Evolutionary conservation across 2,888 invertebrate genomes (phyloP).

Genomic region (Scaptodrosophila latifasciaeformis): DNA sequence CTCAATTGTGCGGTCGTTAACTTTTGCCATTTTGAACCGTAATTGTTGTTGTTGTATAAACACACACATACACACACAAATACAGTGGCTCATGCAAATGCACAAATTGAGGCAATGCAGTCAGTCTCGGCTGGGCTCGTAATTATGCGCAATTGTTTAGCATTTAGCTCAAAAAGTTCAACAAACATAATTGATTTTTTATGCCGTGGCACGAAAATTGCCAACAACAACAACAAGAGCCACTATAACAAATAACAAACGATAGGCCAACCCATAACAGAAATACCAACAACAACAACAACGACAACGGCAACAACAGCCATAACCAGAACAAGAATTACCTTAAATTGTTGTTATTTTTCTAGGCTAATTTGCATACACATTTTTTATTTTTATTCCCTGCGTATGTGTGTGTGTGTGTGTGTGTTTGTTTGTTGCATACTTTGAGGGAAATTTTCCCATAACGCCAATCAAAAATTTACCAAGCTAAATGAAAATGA

Average conservation of each 20-base stretch:
- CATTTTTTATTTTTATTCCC: too few relatives aligned
- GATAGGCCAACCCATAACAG: slow-evolving; percentile 22
- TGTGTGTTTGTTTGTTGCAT: slow-evolving; percentile 22
- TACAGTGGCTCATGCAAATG: slow-evolving; percentile 34
- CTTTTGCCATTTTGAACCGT: slow-evolving; percentile 52
- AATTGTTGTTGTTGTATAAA: slow-evolving; percentile 35
- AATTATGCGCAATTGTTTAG: slow-evolving; percentile 70
- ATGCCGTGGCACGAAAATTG: slow-evolving; percentile 35
- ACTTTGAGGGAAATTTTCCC: slow-evolving; percentile 35
- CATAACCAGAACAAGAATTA: slow-evolving; percentile 22
- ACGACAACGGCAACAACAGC: slow-evolving; percentile 14
- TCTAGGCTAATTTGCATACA: slow-evolving; percentile 51
- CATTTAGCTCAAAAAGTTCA: slow-evolving; percentile 57
- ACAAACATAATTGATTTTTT: slow-evolving; percentile 61
- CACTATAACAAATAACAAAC: background rate
- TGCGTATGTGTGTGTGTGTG: slow-evolving; percentile 10
- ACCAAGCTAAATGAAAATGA: too few relatives aligned
- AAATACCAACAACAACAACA: slow-evolving; percentile 11
- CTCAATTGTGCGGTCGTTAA: slow-evolving; percentile 49
- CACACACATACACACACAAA: background rate
- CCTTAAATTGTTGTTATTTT: slow-evolving; percentile 15
- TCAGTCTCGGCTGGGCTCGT: slow-evolving; percentile 23
- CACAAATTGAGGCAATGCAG: slow-evolving; percentile 63
- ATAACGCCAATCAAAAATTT: slow-evolving; percentile 36
- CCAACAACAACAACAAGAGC: slow-evolving; percentile 6